Evolutionary conservation across 1,140 invertebrate genomes (phyloP), one percentile per base, ranked within the genome.

Genomic region (Musca domestica): DNA sequence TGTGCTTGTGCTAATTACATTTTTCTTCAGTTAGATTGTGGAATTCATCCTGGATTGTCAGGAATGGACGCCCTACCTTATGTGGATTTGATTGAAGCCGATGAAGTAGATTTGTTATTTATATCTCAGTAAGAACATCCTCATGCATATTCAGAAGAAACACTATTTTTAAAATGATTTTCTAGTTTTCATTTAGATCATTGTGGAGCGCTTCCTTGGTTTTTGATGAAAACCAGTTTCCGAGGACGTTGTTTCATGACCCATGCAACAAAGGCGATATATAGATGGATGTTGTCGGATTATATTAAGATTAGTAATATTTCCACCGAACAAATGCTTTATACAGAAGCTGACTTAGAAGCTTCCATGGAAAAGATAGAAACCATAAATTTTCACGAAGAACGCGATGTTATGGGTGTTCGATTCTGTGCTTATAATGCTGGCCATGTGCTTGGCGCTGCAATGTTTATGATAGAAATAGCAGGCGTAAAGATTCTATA

Each of bases 401-500:
- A 99, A 83, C 97, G 96, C 75, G 98, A 99, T 77, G 92, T 99
- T 0, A 92, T 95, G 75, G 98, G 98, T 5, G 91, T 98, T 0
- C 91, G 94, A 74, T 98, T 99, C 83, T 99, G 97, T 94, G 96
- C 96, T 1, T 99, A 99, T 82, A 97, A 98, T 83, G 98, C 96
- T 2, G 98, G 98, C 0, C 98, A 99, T 83, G 98, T 99, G 0
- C 83, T 99, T 0, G 98, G 98, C 0, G 98, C 98, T 7, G 97
- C 97, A 25, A 99, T 99, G 98, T 99, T 99, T 79, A 98, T 99
- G 95, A 96, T 99, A 67, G 98, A 99, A 87, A 99, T 99, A 71
- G 98, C 97, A 64, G 98, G 96, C 25, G 94, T 98, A 15, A 95
- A 96, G 85, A 89, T 98, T 66, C 83, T 99, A 1, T 99, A 99